These are phyloP conservation scores for Drosophila heteroneura DNA, from an alignment of 2,888 invertebrate genomes.

Conservation along the genomic window DNA sequence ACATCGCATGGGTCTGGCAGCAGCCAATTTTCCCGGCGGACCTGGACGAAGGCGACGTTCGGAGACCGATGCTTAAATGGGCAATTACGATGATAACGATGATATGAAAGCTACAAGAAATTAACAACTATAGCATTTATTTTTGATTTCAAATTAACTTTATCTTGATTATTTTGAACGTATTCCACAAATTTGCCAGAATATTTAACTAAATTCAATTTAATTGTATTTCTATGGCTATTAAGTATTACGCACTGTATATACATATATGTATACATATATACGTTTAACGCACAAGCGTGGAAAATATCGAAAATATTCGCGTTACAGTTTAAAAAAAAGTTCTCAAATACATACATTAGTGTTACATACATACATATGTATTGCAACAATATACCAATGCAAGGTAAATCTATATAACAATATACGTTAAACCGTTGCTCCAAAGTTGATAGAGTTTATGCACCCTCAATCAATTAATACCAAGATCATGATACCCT, in stretches of 20 bases:
- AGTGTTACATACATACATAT: conserved; percentile 1
- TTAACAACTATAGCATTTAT: conserved; percentile 3
- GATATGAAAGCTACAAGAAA: conserved; percentile 27
- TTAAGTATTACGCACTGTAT: conserved; percentile 52
- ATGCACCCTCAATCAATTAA: conserved; percentile 41
- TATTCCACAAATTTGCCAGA: conserved; percentile 14
- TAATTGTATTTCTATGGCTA: conserved; percentile 9
- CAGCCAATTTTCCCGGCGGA: conserved; percentile 95
- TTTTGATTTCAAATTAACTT: conserved; percentile 13
- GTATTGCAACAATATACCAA: conserved; percentile 40
- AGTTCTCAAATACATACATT: conserved; percentile 4
- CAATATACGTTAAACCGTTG: conserved; percentile 75
- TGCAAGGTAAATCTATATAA: conserved; percentile 39
- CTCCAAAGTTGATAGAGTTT: conserved; percentile 67
- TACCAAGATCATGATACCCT: conserved; percentile 49
- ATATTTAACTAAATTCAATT: conserved; percentile 25
- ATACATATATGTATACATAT: conserved; percentile 45
- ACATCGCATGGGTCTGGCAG: conserved; percentile 95
- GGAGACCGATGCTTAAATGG: conserved; percentile 84
- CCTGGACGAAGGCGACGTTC: conserved; percentile 95
- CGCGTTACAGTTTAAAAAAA: conserved; percentile 10
- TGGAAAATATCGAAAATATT: conserved; percentile 1
- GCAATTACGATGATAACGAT: conserved; percentile 30
- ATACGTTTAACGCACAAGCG: conserved; percentile 16
- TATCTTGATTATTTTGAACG: conserved; percentile 22